Evolutionary conservation across 2,888 invertebrate genomes (phyloP).

Genomic region (Amphipyra berbera): DNA sequence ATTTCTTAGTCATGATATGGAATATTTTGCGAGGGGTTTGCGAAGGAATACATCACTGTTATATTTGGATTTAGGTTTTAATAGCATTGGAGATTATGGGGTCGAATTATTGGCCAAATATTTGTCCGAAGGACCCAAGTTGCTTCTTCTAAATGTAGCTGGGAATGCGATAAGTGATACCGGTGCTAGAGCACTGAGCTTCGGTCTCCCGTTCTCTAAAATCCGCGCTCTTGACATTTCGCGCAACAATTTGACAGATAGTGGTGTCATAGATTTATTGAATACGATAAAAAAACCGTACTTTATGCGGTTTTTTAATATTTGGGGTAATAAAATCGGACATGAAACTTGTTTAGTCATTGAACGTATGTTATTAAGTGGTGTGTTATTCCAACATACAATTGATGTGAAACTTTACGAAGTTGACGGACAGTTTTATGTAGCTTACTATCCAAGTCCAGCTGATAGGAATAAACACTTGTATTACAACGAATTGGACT

Average conservation of each 20-base stretch:
- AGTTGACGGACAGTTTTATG: slow-evolving; percentile 73
- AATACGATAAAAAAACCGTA: slow-evolving; percentile 89
- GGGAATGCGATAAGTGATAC: slow-evolving; percentile 89
- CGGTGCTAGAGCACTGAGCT: slow-evolving; percentile 90
- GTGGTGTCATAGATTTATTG: slow-evolving; percentile 87
- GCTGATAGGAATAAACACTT: slow-evolving; percentile 86
- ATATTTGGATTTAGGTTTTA: slow-evolving; percentile 90
- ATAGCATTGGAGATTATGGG: slow-evolving; percentile 91
- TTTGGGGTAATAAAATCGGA: slow-evolving; percentile 82
- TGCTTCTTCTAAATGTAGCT: slow-evolving; percentile 88
- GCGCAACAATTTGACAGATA: slow-evolving; percentile 88
- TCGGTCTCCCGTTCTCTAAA: slow-evolving; percentile 89
- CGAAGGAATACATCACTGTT: slow-evolving; percentile 85
- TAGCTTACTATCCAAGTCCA: slow-evolving; percentile 82
- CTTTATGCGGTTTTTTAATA: slow-evolving; percentile 78
- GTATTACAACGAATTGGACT: slow-evolving; percentile 88
- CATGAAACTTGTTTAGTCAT: slow-evolving; percentile 81
- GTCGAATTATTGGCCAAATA: slow-evolving; percentile 87
- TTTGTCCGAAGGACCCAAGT: slow-evolving; percentile 83
- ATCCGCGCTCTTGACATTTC: slow-evolving; percentile 89
- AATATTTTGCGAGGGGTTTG: slow-evolving; percentile 87
- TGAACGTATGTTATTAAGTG: slow-evolving; percentile 78
- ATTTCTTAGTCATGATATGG: slow-evolving; percentile 90
- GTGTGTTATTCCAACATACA: slow-evolving; percentile 77
- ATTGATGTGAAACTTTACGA: slow-evolving; percentile 79